Evolutionary conservation across 1,140 invertebrate species (phyloP).

Genomic region (Pseudomyrmex concolor): DNA sequence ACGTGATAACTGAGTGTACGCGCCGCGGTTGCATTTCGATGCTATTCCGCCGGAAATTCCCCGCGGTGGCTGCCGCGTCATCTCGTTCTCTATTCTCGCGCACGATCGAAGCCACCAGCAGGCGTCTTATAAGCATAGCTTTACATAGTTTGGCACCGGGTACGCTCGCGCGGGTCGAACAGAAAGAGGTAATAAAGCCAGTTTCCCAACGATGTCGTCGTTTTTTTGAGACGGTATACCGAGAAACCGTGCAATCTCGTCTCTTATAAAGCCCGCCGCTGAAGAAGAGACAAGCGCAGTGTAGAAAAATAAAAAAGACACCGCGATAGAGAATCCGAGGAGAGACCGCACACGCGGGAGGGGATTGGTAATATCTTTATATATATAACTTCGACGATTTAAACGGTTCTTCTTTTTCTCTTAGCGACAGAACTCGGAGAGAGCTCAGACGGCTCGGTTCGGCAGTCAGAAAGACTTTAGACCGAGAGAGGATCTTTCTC

Average conservation of each 20-base stretch:
- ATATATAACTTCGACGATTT: slow-evolving; percentile 56
- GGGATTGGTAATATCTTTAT: slow-evolving; percentile 66
- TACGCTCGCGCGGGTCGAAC: slow-evolving; percentile 45
- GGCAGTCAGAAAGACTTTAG: slow-evolving; percentile 16
- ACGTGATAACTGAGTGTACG: neutral
- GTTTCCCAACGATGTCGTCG: slow-evolving; percentile 31
- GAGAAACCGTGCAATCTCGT: slow-evolving; percentile 64
- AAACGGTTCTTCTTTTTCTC: slow-evolving; percentile 30
- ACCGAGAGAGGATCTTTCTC: neutral
- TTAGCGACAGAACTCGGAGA: no score
- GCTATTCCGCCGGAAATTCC: slow-evolving; percentile 20
- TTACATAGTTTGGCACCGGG: slow-evolving; percentile 30
- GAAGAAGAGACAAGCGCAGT: slow-evolving; percentile 55
- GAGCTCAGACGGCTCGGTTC: neutral
- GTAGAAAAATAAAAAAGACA: slow-evolving; percentile 62
- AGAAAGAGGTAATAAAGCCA: slow-evolving; percentile 71
- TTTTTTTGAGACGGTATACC: slow-evolving; percentile 59
- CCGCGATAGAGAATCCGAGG: slow-evolving; percentile 46
- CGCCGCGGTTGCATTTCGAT: neutral
- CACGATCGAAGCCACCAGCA: slow-evolving; percentile 17
- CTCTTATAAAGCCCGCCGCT: slow-evolving; percentile 62
- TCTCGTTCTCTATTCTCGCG: slow-evolving; percentile 1
- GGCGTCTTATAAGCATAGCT: slow-evolving; percentile 45
- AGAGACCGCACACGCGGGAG: slow-evolving; percentile 39
- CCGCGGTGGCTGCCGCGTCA: neutral